Conservation (phyloP, 2,888 invertebrate species). For the Calameuta filiformis region DNA sequence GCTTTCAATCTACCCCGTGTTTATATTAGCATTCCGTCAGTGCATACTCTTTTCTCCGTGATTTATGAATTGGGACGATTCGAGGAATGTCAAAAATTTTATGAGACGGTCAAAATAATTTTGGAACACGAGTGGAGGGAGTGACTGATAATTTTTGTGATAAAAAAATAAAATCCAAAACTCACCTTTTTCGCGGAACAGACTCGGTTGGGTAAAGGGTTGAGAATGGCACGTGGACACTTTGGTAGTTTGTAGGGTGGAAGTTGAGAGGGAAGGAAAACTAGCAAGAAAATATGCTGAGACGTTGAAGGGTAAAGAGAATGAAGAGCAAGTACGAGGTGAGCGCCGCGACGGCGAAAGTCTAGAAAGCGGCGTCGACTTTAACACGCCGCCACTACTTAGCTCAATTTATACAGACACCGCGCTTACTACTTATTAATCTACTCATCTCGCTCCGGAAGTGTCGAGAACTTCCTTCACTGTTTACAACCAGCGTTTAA, state of each 20-base stretch:
- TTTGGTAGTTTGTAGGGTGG: not conserved
- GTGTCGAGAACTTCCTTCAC: not conserved
- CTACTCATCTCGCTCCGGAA: constrained; percentile 12
- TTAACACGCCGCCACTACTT: constrained; percentile 31
- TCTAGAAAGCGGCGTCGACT: constrained; percentile 23
- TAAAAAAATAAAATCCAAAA: not conserved
- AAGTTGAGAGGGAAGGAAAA: not conserved
- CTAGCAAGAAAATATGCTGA: not conserved
- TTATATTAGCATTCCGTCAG: not conserved
- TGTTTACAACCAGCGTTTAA: not conserved
- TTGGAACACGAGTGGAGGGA: not conserved
- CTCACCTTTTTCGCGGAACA: not conserved
- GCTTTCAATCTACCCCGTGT: not conserved
- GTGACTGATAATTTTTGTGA: not conserved
- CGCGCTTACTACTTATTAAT: constrained; percentile 29
- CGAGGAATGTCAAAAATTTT: too few species aligned
- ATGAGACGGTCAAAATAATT: too few species aligned
- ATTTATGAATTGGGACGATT: not conserved
- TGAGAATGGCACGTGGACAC: not conserved
- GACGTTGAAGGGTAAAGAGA: not conserved
- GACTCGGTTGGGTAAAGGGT: not conserved
- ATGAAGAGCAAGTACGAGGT: not conserved
- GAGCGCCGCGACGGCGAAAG: not conserved
- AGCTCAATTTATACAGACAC: constrained; percentile 28
- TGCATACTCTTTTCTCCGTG: not conserved